Conservation (phyloP, 2,113 vertebrate genomes). For the Indicator indicator region DNA sequence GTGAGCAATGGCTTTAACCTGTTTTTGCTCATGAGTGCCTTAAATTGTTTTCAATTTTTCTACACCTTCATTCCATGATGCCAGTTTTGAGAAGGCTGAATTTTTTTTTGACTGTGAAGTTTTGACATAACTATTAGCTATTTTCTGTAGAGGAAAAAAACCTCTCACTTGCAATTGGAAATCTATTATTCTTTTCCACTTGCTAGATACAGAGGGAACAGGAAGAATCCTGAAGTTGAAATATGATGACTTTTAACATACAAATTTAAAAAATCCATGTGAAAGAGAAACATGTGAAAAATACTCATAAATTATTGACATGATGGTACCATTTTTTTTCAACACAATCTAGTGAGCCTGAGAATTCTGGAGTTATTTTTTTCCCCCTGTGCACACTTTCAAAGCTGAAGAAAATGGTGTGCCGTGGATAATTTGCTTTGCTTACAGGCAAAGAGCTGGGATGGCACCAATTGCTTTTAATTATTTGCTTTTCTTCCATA, state of each 20-base stretch:
- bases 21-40: neutral
- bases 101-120: neutral
- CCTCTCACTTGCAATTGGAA: neutral
- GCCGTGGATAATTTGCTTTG: neutral
- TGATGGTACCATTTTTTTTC: neutral
- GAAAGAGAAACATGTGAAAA: neutral
- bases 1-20: neutral
- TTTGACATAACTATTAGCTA: neutral
- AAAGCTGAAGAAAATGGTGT: neutral
- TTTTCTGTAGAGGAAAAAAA: neutral
- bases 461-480: constrained; percentile 4
- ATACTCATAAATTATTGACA: neutral
- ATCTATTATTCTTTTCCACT: neutral
- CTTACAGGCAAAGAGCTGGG: neutral
- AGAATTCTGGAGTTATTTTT: neutral
- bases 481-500: constrained; percentile 13
- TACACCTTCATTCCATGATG: neutral
- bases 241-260: neutral
- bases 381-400: neutral
- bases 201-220: neutral
- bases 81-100: neutral
- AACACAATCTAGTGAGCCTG: neutral
- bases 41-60: neutral
- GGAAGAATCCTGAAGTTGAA: neutral
- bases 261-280: neutral